Base-by-base conservation (phyloP, 2,888 invertebrate species). In the Lottia scabra region DNA sequence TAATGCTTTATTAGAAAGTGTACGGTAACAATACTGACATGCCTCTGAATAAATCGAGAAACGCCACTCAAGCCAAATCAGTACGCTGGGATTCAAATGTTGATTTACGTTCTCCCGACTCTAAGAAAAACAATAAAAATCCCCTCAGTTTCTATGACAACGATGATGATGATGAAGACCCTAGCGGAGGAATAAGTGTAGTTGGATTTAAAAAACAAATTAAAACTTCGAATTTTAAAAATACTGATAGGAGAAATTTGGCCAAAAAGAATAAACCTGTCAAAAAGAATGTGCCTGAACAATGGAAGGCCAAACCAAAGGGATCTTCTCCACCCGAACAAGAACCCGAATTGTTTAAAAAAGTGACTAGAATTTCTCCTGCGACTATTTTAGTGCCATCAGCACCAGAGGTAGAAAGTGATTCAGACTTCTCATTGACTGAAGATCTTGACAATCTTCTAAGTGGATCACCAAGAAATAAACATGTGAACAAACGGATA, bases 31-130 rank as follows among this genome's bases (percentile, higher is more conserved):
- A 3, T 64, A n/a, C n/a, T 23, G 16, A 10, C 43, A 38, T 64
- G 43, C 65, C 43, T 38, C 43, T 26, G 65, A 64, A 26, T n/a
- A 64, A 64, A 27, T 26, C n/a, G 23, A 64, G 23, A 64, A 16
- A 64, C n/a, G 15, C n/a, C 19, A 26, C 30, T 26, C 65, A 64
- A n/a, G 27, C 23, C 26, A 64, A 27, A 64, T 64, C 30, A 10
- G 65, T 64, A 16, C 65, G n/a, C 16, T 64, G 30, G 30, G 65
- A 65, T 27, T n/a, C 30, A 12, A 65, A 38, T 65, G 65, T 38
- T 4, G 30, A 65, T 43, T n/a, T 43, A 65, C 19, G 30, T n/a
- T 65, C 65, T 27, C 38, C 38, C 16, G 43, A 43, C n/a, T n/a
- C 66, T 0, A 26, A 38, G 26, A 66, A 66, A 44, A 30, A 44